Base-by-base conservation (phyloP, 2,797 vertebrate genomes). In the Melanotaenia parkinsoni region DNA sequence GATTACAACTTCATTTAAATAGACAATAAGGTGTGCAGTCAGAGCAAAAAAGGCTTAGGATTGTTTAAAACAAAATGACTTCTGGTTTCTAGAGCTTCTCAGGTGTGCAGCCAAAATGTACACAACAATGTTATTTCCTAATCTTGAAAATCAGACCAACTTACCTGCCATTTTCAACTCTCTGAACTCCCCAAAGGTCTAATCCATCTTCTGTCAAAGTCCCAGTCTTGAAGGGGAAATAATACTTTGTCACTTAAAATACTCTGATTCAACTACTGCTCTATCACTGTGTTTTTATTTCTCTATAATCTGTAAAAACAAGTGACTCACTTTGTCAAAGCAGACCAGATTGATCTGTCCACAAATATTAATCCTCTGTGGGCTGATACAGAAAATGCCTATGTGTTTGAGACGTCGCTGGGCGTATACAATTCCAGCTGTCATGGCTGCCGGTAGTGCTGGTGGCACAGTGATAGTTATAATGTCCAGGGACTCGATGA, bases 381-480 rank as follows among this genome's bases (percentile, higher is more conserved):
- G 98, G 77, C 98, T 99, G 91, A 98, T 98, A 83, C 97, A 99
- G 93, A 98, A 99, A 91, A 99, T 99, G 47, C 97, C 96, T 0
- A 96, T 91, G 58, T 88, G 91, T 85, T 95, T 99, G 85, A 99
- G 74, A 65, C 98, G 96, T 75, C 96, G 95, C 85, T 99, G 98
- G 54, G 98, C 98, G 35, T 99, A 99, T 59, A 99, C 96, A 9
- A 99, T 98, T 33, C 98, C 98, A 30, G 97, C 97, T 13, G 98
- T 99, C 96, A 99, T 95, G 61, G 98, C 98, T 35, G 98, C 98
- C 32, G 98, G 98, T 63, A 99, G 96, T 0, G 98, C 98, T 6
- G 98, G 98, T 33, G 98, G 98, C 77, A 99, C 98, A 0, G 98
- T 98, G 87, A 99, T 99, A 66, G 98, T 99, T 90, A 99, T 98